Conservation (phyloP, 2,797 vertebrate species). For the Premnoplex brunnescens region DNA sequence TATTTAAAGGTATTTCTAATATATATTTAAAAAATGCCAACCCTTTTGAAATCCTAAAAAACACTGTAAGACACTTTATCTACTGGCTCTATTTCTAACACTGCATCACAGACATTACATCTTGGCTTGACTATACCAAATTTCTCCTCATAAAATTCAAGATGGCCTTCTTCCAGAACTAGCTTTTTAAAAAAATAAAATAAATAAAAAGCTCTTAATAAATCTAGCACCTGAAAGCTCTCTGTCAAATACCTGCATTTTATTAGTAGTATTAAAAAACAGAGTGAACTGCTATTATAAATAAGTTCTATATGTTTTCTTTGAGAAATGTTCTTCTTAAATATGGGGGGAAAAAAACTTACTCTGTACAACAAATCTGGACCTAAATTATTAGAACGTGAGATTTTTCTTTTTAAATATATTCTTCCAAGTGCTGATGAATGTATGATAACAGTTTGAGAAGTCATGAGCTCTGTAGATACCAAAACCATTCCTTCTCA, state of each 20-base stretch:
- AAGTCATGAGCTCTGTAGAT: not conserved
- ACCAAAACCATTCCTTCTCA: not conserved
- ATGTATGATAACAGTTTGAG: not conserved
- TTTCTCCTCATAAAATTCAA: conserved; percentile 36
- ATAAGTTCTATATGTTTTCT: not conserved
- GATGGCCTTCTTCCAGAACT: conserved; percentile 14
- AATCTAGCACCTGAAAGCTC: not conserved
- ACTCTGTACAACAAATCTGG: not conserved
- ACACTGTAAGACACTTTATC: not conserved
- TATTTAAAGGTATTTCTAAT: not conserved
- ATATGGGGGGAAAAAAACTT: accelerated
- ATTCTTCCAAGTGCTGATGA: not conserved
- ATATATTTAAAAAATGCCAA: not conserved
- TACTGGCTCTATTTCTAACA: not conserved
- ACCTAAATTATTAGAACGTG: not conserved
- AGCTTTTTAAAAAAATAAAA: not conserved
- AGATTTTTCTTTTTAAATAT: not conserved
- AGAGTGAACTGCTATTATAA: not conserved
- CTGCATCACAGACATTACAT: not conserved
- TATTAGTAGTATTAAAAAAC: conserved; percentile 9
- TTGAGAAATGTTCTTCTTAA: not conserved
- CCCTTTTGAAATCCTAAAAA: not conserved
- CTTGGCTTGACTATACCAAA: not conserved
- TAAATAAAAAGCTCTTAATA: not conserved
- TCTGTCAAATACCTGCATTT: conserved; percentile 31